Base-by-base conservation (phyloP, 2,888 invertebrate species). In the Bombylius discolor region DNA sequence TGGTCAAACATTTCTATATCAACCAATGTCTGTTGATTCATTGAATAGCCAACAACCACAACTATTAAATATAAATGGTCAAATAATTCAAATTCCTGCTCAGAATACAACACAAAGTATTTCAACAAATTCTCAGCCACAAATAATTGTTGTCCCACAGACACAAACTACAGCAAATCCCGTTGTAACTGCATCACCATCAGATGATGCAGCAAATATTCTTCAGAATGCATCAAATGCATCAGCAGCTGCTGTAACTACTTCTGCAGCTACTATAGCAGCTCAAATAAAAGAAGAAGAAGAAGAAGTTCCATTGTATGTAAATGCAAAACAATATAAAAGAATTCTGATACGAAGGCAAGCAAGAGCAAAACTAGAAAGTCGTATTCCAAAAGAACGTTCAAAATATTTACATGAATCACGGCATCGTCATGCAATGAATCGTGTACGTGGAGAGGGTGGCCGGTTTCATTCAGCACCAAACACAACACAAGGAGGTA, bases 321-420 rank as follows among this genome's bases (percentile, higher is more conserved):
- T 99, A 0, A 99, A 99, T 77, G 97, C 97, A 32, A 89, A 97
- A 67, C 99, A 99, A 71, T 99, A 98, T 76, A 87, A 94, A 69
- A 81, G 97, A 59, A 99, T 99, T 67, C 77, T 99, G 52, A 97
- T 97, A 73, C 78, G 98, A 45, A 77, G 99, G 49, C 92, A 93
- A 65, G 98, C 97, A 0, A 75, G 99, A 52, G 97, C 97, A 4
- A 94, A 92, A 73, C 77, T 99, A 49, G 97, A 98, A 75, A 91
- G 93, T 4, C 89, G 95, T 74, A 97, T 99, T 71, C 95, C 97
- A 5, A 97, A 98, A 76, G 92, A 95, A 71, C 79, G 98, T 71
- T 90, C 92, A 62, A 97, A 96, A 87, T 98, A 98, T 71, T 79
- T 98, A n/a, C 97, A 98, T 67, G 97, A 97, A 73, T 97, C 97